phyloP scores from a whole-genome alignment of 2,797 vertebrate species.

The Protosalanx chinensis region DNA sequence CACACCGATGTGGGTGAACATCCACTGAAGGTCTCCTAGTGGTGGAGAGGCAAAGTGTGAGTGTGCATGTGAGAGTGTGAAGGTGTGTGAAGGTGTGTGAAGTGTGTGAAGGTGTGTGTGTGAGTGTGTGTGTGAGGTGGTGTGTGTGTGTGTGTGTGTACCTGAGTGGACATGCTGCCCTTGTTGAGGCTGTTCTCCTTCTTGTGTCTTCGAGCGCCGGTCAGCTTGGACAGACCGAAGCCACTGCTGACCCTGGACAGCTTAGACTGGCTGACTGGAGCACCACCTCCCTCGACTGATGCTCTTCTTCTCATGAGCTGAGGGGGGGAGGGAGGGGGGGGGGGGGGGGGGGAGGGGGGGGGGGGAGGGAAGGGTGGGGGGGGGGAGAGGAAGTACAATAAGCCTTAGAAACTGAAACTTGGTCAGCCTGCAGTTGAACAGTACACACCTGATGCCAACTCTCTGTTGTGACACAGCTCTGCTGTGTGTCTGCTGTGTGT shows the following conservation, averaged over 20 bases:
- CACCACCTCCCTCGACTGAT: constrained; percentile 91
- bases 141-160: constrained; percentile 45
- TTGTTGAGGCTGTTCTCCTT: constrained; percentile 93
- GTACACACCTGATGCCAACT: no score
- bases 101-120: not conserved
- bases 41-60: not conserved
- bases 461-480: no score
- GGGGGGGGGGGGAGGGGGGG: not conserved
- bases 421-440: no score
- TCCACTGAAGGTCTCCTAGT: constrained; percentile 98
- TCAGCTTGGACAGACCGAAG: constrained; percentile 95
- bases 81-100: not conserved
- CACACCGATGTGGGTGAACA: constrained; percentile 98
- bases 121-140: not conserved
- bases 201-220: constrained; percentile 89
- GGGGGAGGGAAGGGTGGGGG: not conserved
- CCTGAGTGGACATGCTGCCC: constrained; percentile 93
- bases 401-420: no score
- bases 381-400: not conserved
- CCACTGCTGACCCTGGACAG: constrained; percentile 95
- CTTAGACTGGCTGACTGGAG: constrained; percentile 89
- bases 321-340: constrained; percentile 4
- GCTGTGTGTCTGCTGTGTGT: no score
- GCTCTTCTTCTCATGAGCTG: constrained; percentile 95
- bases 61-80: not conserved